Conservation (phyloP, 2,113 vertebrate species). For the Scortum barcoo region DNA sequence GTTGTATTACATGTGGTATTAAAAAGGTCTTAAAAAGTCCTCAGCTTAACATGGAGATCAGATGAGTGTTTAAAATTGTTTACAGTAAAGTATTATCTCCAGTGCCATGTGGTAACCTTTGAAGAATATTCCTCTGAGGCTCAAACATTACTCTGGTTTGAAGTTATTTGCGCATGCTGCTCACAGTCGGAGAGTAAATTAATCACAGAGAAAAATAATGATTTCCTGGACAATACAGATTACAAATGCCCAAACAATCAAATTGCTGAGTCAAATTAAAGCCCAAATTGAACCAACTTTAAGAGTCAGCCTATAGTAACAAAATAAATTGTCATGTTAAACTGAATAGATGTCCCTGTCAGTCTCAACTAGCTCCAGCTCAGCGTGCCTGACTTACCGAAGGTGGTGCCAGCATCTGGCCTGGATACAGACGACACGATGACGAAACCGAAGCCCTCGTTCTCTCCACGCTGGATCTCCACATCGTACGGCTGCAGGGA, state of each 20-base stretch:
- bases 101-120: background rate
- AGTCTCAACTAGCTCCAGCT: slow-evolving; percentile 19
- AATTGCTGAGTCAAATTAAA: slow-evolving; percentile 38
- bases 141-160: background rate
- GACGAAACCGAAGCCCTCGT: slow-evolving; percentile 97
- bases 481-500: slow-evolving; percentile 94
- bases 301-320: slow-evolving; percentile 21
- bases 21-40: background rate
- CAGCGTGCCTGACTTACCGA: slow-evolving; percentile 86
- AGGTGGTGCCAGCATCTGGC: slow-evolving; percentile 93
- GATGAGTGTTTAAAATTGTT: background rate
- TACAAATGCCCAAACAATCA: slow-evolving; percentile 36
- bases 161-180: slow-evolving; percentile 17
- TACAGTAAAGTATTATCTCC: background rate
- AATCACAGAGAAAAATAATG: slow-evolving; percentile 19
- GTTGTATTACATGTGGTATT: background rate
- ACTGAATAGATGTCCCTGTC: slow-evolving; percentile 24
- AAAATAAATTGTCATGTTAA: slow-evolving; percentile 37
- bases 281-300: slow-evolving; percentile 25
- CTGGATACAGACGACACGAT: slow-evolving; percentile 97
- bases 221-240: slow-evolving; percentile 23
- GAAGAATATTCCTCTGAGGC: slow-evolving; percentile 7
- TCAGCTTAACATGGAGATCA: background rate
- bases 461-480: slow-evolving; percentile 95
- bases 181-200: slow-evolving; percentile 13